Evolutionary conservation across 2,113 vertebrate species (phyloP), one percentile per base, ranked within the genome.

Genomic region (Neopipo cinnamomea): DNA sequence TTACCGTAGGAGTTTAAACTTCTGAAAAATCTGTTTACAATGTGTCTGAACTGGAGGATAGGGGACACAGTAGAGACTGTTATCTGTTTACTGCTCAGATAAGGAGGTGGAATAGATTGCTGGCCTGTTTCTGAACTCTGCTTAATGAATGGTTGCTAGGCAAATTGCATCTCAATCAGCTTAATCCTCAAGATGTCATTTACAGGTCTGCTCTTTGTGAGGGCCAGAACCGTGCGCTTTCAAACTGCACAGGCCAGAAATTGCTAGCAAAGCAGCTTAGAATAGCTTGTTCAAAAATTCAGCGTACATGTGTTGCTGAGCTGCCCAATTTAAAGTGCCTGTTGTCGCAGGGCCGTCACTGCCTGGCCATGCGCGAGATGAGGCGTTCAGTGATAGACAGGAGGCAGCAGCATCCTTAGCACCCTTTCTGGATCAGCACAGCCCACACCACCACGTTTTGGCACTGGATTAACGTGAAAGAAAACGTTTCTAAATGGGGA

Each of bases 71-170:
- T 96, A 94, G 98, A 97, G 98, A 97, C 98, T 96, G 96, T 98
- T 98, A 98, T 98, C 98, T 98, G 97, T 98, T 98, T 98, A 97
- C 96, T 88, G 97, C 97, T 96, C 93, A 98, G 98, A 98, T 99
- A 98, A 99, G 98, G 97, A 97, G 89, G 84, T 97, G 94, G 97
- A 97, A 98, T 97, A 96, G 98, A 98, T 98, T 98, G 97, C 97
- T 98, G 97, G 97, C 98, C 97, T 97, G 92, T 98, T 98, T 97
- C 96, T 98, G 97, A 98, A 98, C 96, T 97, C 97, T 97, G 97
- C 96, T 94, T 98, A 98, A 98, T 98, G 97, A 98, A 98, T 98
- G 98, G 98, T 98, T 97, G 97, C 98, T 98, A 98, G 97, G 98
- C 97, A 95, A 98, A 98, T 98, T 98, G 97, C 97, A 96, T 98